Base-by-base conservation (phyloP, 2,797 vertebrate genomes). In the Spheniscus humboldti region DNA sequence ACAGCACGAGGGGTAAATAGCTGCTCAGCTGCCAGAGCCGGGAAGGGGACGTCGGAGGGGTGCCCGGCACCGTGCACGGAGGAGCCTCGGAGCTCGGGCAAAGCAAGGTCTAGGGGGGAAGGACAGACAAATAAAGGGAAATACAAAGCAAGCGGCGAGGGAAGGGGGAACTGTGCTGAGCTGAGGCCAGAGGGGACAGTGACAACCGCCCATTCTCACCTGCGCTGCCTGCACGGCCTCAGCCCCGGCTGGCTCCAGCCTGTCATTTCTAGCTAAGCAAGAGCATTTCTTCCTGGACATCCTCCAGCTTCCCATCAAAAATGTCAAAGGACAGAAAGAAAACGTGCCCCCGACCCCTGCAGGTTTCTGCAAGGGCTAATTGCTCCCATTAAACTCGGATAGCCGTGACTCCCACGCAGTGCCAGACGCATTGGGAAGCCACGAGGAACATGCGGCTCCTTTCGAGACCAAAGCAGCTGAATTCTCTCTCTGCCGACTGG, bases 51-150 rank as follows among this genome's bases (percentile, higher is more conserved):
- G 2, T 1, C 31, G 6, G 62, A 10, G 13, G 28, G 13, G 13
- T 5, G 45, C 20, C n/a, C 41, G 6, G 28, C 2, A 15, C 6
- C 0, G 0, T 1, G 3, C 62, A 9, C 0, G 1, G 33, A 60
- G 39, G 35, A 13, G 8, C 64, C 11, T 31, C 1, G 0, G 24
- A 68, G 48, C 41, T 53, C 4, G 16, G 75, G 18, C 35, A 60
- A 60, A 53, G 31, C 5, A 18, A 25, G 25, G 16, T 7, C 31
- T n/a, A 1, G 30, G 18, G 47, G 6, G 2, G 18, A 35, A 39
- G 23, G 48, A 30, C 8, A 19, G 62, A 5, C 9, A 41, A 63
- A 45, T 7, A 18, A 23, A 68, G n/a, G 68, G 28, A 28, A 35
- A n/a, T 1, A 20, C 11, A 7, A 14, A 60, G 31, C 24, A 16